Conservation (phyloP, 1,140 invertebrate species). For the Lepeophtheirus salmonis region DNA sequence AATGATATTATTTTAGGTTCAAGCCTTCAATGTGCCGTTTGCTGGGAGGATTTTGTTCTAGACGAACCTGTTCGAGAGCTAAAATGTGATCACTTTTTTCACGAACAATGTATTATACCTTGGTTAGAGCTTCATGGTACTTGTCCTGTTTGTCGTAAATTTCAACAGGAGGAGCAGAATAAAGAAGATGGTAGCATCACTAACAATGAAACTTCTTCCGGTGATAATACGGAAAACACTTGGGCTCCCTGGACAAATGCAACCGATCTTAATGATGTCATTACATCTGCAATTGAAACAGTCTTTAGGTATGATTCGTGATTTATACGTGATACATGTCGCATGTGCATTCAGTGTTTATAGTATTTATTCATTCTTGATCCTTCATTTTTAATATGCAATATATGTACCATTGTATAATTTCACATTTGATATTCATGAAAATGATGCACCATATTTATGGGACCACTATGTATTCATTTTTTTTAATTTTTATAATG, state of each 20-base stretch:
- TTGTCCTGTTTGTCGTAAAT: slow-evolving; percentile 80
- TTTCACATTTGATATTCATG: no score
- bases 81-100: slow-evolving; percentile 78
- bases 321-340: no score
- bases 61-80: slow-evolving; percentile 65
- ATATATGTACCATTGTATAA: no score
- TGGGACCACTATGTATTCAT: no score
- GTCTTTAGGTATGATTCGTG: neutral
- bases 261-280: neutral
- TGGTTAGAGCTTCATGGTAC: slow-evolving; percentile 53
- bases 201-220: neutral
- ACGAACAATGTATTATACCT: slow-evolving; percentile 30
- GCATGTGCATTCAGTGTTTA: no score
- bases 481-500: no score
- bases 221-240: no score
- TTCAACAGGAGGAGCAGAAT: slow-evolving; percentile 37
- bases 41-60: slow-evolving; percentile 78
- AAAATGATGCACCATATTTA: no score
- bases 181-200: neutral
- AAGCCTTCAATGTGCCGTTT: slow-evolving; percentile 80
- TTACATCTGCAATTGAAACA: neutral
- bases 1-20: slow-evolving; percentile 42
- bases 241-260: neutral
- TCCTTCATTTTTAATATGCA: no score
- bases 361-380: no score